Evolutionary conservation across 2,113 vertebrate genomes (phyloP).

Genomic region (Pangasianodon hypophthalmus): DNA sequence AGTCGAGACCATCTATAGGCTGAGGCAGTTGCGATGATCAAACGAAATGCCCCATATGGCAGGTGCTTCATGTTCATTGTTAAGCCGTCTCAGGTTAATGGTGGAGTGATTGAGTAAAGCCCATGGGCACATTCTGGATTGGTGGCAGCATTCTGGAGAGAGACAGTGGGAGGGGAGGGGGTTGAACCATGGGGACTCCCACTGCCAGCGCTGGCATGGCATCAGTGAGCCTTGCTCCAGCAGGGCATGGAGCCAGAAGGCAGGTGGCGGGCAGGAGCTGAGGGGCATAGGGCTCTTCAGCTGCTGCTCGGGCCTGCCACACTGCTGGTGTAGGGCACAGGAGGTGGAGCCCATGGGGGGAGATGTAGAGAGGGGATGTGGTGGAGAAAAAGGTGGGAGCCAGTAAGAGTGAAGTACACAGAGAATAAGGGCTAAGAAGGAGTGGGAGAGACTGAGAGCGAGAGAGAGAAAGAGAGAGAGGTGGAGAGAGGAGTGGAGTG

Average conservation of each 20-base stretch:
- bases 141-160: slow-evolving; percentile 1
- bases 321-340: slow-evolving; percentile 42
- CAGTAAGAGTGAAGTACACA: background rate
- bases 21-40: background rate
- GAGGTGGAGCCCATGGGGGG: slow-evolving; percentile 2
- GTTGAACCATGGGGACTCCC: slow-evolving; percentile 18
- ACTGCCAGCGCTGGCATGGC: slow-evolving; percentile 39
- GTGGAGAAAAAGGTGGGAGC: background rate
- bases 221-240: slow-evolving; percentile 39
- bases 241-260: slow-evolving; percentile 46
- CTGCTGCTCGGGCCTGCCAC: slow-evolving; percentile 44
- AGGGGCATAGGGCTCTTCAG: slow-evolving; percentile 44
- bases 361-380: background rate
- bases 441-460: slow-evolving; percentile 2
- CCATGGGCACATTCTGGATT: background rate
- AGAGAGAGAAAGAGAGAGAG: background rate
- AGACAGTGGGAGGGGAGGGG: background rate
- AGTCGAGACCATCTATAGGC: background rate
- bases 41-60: background rate
- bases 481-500: slow-evolving; percentile 49
- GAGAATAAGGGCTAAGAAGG: background rate
- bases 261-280: slow-evolving; percentile 49
- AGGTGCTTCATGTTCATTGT: slow-evolving; percentile 7
- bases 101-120: slow-evolving; percentile 23
- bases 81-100: slow-evolving; percentile 19